phyloP scores from a whole-genome alignment of 2,888 invertebrate species.

The Chymomyza fuscimana region DNA sequence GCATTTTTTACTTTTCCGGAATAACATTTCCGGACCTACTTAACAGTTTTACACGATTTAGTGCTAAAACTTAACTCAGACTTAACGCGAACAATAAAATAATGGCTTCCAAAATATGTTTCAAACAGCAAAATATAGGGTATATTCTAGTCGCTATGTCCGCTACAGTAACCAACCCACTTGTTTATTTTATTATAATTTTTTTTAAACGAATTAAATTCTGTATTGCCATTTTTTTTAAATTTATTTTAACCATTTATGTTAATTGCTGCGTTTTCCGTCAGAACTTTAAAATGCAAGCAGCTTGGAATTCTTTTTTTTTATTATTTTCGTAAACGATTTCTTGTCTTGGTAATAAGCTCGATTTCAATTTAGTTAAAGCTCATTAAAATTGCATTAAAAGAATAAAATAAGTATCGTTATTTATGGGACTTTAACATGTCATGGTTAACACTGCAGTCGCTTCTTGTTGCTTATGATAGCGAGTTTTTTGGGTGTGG shows the following conservation, averaged over 20 bases:
- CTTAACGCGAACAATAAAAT: too few species aligned
- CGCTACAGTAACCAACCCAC: too few species aligned
- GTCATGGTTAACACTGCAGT: conserved; percentile 21
- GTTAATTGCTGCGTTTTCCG: conserved; percentile 56
- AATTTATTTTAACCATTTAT: conserved; percentile 37
- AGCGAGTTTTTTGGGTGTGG: conserved; percentile 20
- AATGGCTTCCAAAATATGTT: too few species aligned
- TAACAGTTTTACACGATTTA: too few species aligned
- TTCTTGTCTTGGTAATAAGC: conserved; percentile 3
- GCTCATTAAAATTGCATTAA: conserved; percentile 53
- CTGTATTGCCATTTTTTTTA: conserved; percentile 15
- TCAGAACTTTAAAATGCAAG: conserved; percentile 26
- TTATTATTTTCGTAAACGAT: conserved; percentile 13
- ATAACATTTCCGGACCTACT: too few species aligned
- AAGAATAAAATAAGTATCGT: conserved; percentile 24
- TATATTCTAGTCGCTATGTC: too few species aligned
- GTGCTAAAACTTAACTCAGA: too few species aligned
- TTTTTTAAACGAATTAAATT: not conserved
- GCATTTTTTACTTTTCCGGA: too few species aligned
- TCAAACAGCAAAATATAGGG: too few species aligned
- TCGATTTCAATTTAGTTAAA: conserved; percentile 19
- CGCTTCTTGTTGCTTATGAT: not conserved
- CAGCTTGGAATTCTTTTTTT: conserved; percentile 14
- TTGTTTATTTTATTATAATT: conserved; percentile 6
- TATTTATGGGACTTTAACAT: conserved; percentile 53